Percentiles rank a stretch among this genome's conserved stretches.
phyloP scores from a whole-genome alignment of 2,113 vertebrate genomes.

The Typhlomys cinereus region DNA sequence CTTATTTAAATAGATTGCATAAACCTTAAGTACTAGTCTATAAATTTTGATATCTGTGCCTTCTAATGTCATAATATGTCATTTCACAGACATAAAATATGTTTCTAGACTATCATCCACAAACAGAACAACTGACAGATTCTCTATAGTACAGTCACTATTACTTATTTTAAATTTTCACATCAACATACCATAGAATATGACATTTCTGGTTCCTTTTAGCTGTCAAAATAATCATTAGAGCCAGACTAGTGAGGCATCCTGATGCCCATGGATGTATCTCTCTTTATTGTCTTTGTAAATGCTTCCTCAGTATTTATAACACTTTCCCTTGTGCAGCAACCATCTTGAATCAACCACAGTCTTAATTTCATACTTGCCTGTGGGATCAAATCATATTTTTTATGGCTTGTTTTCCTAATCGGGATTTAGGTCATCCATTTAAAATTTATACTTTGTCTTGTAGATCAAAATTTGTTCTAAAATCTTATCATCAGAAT shows the following conservation, averaged over 20 bases:
- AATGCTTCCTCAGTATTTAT: background rate
- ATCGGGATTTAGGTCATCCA: background rate
- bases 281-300: background rate
- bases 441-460: background rate
- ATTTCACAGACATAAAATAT: background rate
- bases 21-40: background rate
- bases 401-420: background rate
- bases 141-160: background rate
- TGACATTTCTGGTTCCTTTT: background rate
- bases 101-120: background rate
- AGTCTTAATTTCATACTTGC: background rate
- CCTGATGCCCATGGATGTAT: background rate
- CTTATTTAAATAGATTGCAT: background rate
- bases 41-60: background rate
- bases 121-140: background rate
- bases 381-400: background rate
- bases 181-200: background rate
- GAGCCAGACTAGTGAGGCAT: background rate
- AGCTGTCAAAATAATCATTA: background rate
- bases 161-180: background rate
- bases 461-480: background rate
- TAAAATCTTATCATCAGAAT: background rate
- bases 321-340: background rate
- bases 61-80: background rate
- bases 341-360: background rate